A percentile compares a stretch with the other conserved stretches of the same genome.
These are phyloP conservation scores for Plebejus argus DNA, from an alignment of 2,888 invertebrate genomes.

Conservation along the genomic window DNA sequence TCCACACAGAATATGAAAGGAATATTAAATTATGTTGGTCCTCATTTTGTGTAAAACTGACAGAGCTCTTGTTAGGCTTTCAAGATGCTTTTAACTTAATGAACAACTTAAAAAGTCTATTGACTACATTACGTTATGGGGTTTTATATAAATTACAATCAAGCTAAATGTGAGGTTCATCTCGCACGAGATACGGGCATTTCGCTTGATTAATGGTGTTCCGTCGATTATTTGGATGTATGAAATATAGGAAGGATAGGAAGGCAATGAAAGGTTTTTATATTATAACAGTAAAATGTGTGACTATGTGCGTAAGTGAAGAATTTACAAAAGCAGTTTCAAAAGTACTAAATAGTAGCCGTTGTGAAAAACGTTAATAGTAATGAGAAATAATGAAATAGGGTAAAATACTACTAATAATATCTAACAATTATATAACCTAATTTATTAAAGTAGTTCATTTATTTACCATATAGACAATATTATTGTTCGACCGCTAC, in stretches of 20 bases:
- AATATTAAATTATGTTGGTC: slow-evolving; percentile 78
- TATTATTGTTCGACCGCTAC: too few relatives aligned
- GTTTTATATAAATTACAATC: slow-evolving; percentile 40
- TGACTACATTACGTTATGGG: slow-evolving; percentile 52
- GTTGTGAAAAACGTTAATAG: too few relatives aligned
- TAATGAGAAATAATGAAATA: too few relatives aligned
- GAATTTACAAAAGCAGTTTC: too few relatives aligned
- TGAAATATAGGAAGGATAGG: not conserved
- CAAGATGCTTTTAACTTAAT: slow-evolving; percentile 79
- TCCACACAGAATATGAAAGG: slow-evolving; percentile 76
- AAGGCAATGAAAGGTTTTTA: not conserved
- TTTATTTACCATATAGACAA: too few relatives aligned
- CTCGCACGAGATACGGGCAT: not conserved
- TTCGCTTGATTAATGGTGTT: not conserved
- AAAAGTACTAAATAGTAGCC: too few relatives aligned
- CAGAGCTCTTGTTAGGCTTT: slow-evolving; percentile 77
- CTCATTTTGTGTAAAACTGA: slow-evolving; percentile 74
- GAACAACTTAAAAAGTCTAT: slow-evolving; percentile 76
- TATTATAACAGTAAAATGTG: too few relatives aligned
- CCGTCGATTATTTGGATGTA: not conserved
- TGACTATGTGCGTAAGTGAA: not conserved
- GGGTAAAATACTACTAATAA: too few relatives aligned
- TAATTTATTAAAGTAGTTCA: too few relatives aligned
- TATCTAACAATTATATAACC: too few relatives aligned
- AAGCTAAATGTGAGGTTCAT: slow-evolving; percentile 20